Evolutionary conservation across 37 sponge, comb jelly and placozoan species (phyloP).

Genomic region (Corticium candelabrum): DNA sequence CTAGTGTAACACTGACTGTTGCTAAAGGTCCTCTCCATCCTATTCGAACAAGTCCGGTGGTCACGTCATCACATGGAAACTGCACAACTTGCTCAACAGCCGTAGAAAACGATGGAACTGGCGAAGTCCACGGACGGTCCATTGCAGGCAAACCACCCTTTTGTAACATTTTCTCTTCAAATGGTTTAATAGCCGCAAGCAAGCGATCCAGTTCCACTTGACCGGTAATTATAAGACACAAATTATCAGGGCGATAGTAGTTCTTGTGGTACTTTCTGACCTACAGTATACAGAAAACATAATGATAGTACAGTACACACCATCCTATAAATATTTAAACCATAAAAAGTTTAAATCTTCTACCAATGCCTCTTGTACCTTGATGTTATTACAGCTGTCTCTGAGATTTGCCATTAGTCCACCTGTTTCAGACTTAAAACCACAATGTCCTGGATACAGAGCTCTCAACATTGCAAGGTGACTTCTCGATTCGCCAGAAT

Average conservation of each 20-base stretch:
- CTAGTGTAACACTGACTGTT: neutral
- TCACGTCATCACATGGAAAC: constrained; percentile 69
- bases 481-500: constrained; percentile 47
- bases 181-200: constrained; percentile 38
- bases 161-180: constrained; percentile 63
- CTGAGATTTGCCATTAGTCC: constrained; percentile 73
- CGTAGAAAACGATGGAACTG: constrained; percentile 39
- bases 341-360: neutral
- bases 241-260: constrained; percentile 85
- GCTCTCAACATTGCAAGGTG: constrained; percentile 41
- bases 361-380: constrained; percentile 37
- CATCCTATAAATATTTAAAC: constrained; percentile 6
- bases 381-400: constrained; percentile 58
- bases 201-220: constrained; percentile 52
- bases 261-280: constrained; percentile 52
- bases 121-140: constrained; percentile 73
- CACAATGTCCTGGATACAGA: constrained; percentile 83
- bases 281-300: constrained; percentile 14
- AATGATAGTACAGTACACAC: constrained; percentile 8
- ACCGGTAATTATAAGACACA: constrained; percentile 63
- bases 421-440: constrained; percentile 79
- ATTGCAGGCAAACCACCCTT: constrained; percentile 63
- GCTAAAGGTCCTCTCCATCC: constrained; percentile 66
- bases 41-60: constrained; percentile 45
- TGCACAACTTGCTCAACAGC: constrained; percentile 17